Percentiles rank a stretch among this genome's conserved stretches.
Evolutionary conservation across 2,113 vertebrate species (phyloP).

Genomic region (Thamnophis sirtalis): DNA sequence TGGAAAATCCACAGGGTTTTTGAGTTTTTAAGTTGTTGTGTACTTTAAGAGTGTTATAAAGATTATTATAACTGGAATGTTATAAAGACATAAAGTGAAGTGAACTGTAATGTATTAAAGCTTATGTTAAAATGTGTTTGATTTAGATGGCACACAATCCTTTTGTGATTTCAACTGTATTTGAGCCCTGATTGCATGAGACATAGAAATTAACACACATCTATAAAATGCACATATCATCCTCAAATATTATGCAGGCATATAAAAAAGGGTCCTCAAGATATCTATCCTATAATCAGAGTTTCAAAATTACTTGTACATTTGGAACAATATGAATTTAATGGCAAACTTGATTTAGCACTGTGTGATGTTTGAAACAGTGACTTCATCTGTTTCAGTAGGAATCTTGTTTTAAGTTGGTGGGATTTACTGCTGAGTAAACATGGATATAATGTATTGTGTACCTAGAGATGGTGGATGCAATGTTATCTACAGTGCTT

Average conservation of each 20-base stretch:
- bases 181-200: not conserved
- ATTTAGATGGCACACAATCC: not conserved
- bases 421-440: not conserved
- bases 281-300: not conserved
- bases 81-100: not conserved
- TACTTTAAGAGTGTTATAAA: not conserved
- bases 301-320: not conserved
- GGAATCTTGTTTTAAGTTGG: not conserved
- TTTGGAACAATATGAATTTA: not conserved
- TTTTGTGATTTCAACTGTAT: not conserved
- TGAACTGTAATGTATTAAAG: not conserved
- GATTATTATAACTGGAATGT: not conserved
- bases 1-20: not conserved
- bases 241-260: not conserved
- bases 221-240: not conserved
- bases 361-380: not conserved
- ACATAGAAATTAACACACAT: not conserved
- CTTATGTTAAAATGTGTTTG: not conserved
- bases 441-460: not conserved
- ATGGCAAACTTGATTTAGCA: not conserved
- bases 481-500: conserved; percentile 15
- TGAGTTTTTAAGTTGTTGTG: not conserved
- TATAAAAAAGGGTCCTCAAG: not conserved
- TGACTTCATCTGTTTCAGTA: not conserved
- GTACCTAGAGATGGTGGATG: not conserved